phyloP scores from a whole-genome alignment of 2,888 invertebrate genomes.

The Deroplatys truncata region DNA sequence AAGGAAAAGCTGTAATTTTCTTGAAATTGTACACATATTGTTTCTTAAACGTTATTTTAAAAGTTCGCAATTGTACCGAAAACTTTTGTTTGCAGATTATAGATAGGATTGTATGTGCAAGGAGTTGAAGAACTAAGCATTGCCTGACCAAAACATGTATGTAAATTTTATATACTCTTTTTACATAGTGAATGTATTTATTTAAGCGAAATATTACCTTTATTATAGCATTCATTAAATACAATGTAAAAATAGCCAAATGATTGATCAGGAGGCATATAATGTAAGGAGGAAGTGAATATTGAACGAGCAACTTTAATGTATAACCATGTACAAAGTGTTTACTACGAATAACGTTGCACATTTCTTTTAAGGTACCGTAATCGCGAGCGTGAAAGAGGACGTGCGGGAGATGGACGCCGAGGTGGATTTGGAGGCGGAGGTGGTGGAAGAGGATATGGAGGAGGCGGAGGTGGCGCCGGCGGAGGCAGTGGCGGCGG shows the following conservation, averaged over 20 bases:
- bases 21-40: background rate
- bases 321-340: background rate
- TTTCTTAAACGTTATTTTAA: background rate
- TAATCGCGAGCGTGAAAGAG: conserved; percentile 25
- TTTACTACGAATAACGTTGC: background rate
- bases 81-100: background rate
- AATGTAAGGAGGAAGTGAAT: too few species aligned
- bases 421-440: conserved; percentile 19
- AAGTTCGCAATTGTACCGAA: background rate
- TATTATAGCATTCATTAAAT: background rate
- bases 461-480: background rate
- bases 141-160: background rate
- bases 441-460: conserved; percentile 6
- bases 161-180: background rate
- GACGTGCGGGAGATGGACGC: conserved; percentile 21
- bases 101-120: background rate
- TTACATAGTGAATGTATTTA: background rate
- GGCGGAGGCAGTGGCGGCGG: background rate
- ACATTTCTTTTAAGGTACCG: conserved; percentile 18
- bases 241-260: too few species aligned
- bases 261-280: too few species aligned
- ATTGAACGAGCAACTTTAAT: too few species aligned
- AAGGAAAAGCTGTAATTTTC: background rate
- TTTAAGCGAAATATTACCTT: background rate
- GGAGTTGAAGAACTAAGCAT: background rate